Conservation (phyloP, 2,113 vertebrate species). For the Orthochromis indermauri region DNA sequence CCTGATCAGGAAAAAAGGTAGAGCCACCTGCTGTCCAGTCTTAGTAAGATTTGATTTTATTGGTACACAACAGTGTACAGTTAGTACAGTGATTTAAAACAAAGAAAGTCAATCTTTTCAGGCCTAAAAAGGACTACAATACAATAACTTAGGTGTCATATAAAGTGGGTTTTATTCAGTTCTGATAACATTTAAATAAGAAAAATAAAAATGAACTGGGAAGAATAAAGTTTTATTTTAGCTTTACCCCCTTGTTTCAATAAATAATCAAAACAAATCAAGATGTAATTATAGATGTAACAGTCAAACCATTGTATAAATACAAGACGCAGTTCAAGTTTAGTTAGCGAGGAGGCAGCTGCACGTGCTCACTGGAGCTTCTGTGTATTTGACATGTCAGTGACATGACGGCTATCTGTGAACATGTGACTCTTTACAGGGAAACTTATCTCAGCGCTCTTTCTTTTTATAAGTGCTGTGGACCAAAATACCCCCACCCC, state of each 20-base stretch:
- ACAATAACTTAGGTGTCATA: background rate
- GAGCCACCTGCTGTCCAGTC: background rate
- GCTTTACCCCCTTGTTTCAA: background rate
- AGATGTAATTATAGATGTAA: background rate
- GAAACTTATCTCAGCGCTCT: background rate
- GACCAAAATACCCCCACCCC: background rate
- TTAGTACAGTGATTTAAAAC: background rate
- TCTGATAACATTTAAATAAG: background rate
- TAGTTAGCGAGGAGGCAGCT: background rate
- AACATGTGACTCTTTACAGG: background rate
- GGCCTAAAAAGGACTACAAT: background rate
- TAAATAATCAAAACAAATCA: background rate
- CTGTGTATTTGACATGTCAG: background rate
- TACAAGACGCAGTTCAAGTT: background rate
- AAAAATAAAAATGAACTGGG: background rate
- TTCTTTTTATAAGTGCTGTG: background rate
- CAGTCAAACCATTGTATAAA: background rate
- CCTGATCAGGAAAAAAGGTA: slow-evolving; percentile 88
- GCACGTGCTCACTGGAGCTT: background rate
- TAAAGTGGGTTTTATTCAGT: background rate
- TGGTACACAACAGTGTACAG: background rate
- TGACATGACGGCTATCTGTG: background rate
- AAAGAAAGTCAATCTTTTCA: background rate
- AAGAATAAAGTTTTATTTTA: background rate
- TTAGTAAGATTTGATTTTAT: background rate